Evolutionary conservation across 2,888 invertebrate species (phyloP).

Genomic region (Philhelius pedissequus): DNA sequence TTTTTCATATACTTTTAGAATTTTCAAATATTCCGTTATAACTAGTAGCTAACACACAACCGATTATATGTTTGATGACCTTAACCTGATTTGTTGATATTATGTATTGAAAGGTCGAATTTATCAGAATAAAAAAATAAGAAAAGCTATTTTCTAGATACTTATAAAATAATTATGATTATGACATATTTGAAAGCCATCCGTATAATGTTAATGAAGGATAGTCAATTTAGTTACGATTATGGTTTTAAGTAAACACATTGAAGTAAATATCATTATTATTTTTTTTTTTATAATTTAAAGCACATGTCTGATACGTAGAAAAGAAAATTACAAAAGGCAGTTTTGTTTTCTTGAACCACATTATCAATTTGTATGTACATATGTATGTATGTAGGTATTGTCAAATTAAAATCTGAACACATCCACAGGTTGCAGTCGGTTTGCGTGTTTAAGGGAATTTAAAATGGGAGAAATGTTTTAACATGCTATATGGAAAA

Average conservation of each 20-base stretch:
- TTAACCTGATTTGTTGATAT: background rate
- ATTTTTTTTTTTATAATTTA: background rate
- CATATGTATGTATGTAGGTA: no score
- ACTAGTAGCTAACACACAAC: slow-evolving; percentile 1
- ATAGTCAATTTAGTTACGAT: background rate
- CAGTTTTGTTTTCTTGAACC: background rate
- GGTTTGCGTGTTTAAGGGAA: background rate
- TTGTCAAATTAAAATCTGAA: background rate
- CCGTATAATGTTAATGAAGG: background rate
- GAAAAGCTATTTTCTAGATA: no score
- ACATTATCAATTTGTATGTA: background rate
- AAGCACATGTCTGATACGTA: background rate
- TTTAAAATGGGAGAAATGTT: background rate
- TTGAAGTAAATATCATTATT: background rate
- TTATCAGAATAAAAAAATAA: background rate
- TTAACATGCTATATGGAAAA: background rate
- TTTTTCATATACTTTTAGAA: slow-evolving; percentile 54
- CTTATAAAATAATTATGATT: background rate
- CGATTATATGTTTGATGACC: slow-evolving; percentile 29
- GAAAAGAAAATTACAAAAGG: background rate
- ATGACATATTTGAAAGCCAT: background rate
- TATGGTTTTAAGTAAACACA: background rate
- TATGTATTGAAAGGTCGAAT: background rate
- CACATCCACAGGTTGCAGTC: background rate
- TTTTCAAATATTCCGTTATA: slow-evolving; percentile 34